A percentile compares a stretch with the other conserved stretches of the same genome.
Evolutionary conservation across 2,113 vertebrate genomes (phyloP).

Genomic region (Genyomyrus donnyi): DNA sequence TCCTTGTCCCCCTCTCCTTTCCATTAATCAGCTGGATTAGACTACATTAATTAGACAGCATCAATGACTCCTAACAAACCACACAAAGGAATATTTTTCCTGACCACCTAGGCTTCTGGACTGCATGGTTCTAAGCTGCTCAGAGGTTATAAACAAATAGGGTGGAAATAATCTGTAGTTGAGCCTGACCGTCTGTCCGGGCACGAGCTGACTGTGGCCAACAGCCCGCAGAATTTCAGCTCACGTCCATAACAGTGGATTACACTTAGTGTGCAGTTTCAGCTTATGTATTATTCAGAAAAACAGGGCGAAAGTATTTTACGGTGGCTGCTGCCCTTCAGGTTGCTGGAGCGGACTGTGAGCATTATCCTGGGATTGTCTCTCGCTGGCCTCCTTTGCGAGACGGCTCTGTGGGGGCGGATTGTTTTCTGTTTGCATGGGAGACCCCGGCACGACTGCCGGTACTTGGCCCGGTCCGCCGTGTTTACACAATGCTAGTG

Average conservation of each 20-base stretch:
- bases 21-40: conserved; percentile 18
- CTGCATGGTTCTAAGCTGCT: not conserved
- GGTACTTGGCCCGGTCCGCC: not conserved
- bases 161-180: not conserved
- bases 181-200: not conserved
- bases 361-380: conserved; percentile 19
- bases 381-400: conserved; percentile 21
- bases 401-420: conserved; percentile 32
- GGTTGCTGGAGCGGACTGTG: conserved; percentile 28
- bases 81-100: not conserved
- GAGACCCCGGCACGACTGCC: conserved; percentile 2
- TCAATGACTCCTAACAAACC: not conserved
- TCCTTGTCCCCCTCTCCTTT: not conserved
- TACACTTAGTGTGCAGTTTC: conserved; percentile 22
- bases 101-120: not conserved
- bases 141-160: not conserved
- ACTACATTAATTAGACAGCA: not conserved
- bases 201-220: not conserved
- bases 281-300: conserved; percentile 35
- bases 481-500: not conserved
- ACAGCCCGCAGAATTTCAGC: not conserved
- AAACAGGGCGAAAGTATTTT: conserved; percentile 25
- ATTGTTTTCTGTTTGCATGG: conserved; percentile 24
- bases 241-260: conserved; percentile 27
- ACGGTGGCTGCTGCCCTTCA: conserved; percentile 29